A percentile compares a stretch with the other conserved stretches of the same genome.
Conservation (phyloP, 2,888 invertebrate genomes). For the Caenorhabditis sp. region DNA sequence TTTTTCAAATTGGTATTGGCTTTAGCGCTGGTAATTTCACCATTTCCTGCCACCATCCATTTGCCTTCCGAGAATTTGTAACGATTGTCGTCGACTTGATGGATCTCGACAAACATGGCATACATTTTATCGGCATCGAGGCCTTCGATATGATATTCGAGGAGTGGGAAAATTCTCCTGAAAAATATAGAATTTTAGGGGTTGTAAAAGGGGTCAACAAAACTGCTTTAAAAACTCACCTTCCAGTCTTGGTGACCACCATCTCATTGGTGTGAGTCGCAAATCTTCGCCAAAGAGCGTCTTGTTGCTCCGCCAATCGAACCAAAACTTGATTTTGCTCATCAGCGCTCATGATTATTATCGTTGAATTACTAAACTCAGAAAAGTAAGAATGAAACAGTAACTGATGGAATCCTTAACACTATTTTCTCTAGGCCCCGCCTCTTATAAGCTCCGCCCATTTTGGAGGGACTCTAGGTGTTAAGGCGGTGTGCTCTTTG, state of each 20-base stretch:
- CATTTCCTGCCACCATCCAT: conserved; percentile 57
- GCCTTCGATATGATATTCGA: conserved; percentile 81
- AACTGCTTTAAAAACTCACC: conserved; percentile 76
- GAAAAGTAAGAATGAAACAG: too few relatives aligned
- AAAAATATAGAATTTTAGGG: conserved; percentile 57
- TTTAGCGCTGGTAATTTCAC: conserved; percentile 31
- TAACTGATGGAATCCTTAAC: too few relatives aligned
- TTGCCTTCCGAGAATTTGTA: conserved; percentile 63
- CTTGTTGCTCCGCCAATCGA: conserved; percentile 72
- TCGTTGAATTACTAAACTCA: too few relatives aligned
- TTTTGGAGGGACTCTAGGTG: too few relatives aligned
- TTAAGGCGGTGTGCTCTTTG: too few relatives aligned
- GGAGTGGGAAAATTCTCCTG: conserved; percentile 92
- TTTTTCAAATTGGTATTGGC: conserved; percentile 14
- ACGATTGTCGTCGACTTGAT: conserved; percentile 51
- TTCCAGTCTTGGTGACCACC: conserved; percentile 98
- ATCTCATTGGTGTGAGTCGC: conserved; percentile 95
- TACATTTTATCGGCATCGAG: conserved; percentile 84
- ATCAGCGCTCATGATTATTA: too few relatives aligned
- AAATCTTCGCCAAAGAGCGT: conserved; percentile 92
- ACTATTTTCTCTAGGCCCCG: too few relatives aligned
- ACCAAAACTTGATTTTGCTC: not conserved
- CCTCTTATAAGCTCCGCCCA: too few relatives aligned
- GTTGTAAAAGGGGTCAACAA: too few relatives aligned
- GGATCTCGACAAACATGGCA: conserved; percentile 84